Base-by-base conservation (phyloP, 2,797 vertebrate species). In the Mormyrops attenuatus region DNA sequence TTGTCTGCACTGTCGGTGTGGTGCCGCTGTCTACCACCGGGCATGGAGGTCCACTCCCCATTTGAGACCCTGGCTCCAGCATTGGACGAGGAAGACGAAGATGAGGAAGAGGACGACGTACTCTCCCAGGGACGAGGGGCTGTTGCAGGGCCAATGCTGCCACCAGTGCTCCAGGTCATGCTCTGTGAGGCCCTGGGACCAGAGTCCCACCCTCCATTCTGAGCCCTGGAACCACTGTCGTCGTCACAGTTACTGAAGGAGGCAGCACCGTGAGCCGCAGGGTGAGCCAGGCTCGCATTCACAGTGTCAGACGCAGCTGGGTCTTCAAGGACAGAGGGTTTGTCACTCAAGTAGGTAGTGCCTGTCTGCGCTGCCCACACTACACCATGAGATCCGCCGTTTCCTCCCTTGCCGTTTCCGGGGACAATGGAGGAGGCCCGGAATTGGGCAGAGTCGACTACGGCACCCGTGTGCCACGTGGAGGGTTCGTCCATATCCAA, bases 381-480 rank as follows among this genome's bases (percentile, higher is more conserved):
- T 93, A 96, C 95, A 95, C 95, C 95, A 0, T 95, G 95, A 90
- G 96, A 94, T 84, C 95, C 94, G 26, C 95, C 94, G 4, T 90
- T 93, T 92, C 95, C 95, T 38, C 93, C 93, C 93, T 97, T 96
- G 60, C 95, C 95, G 0, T 96, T 96, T 94, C 95, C 96, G 89
- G 50, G 94, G 95, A 96, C 94, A 94, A 93, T 96, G 95, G 95
- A 97, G 93, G 97, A 95, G 94, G 97, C 95, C 92, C 47, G 96
- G 94, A 97, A 96, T 95, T 95, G 96, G 95, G 96, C 94, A 94
- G 95, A 95, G 92, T 95, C 50, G 11, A 73, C 95, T 95, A 96
- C 97, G 96, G 96, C 96, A 95, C 97, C 97, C 97, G 96, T 94
- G 80, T 97, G 96, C 97, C 97, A 97, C 94, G 97, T 96, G 92